Conservation (phyloP, 2,113 vertebrate genomes). For the Chionomys nivalis region DNA sequence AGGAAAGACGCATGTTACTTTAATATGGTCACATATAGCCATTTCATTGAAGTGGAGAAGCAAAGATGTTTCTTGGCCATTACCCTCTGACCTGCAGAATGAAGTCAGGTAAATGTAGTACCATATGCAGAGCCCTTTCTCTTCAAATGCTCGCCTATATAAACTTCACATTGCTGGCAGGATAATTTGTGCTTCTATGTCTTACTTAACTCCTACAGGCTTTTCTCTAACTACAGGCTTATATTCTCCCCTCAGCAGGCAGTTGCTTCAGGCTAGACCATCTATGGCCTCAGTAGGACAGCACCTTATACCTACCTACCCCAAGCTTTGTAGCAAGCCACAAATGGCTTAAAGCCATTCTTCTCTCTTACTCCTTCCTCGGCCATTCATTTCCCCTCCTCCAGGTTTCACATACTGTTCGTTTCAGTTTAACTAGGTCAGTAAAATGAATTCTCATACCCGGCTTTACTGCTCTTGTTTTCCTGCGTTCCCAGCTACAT, state of each 20-base stretch:
- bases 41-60: background rate
- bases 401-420: background rate
- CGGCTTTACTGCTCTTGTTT: background rate
- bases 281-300: too few species aligned
- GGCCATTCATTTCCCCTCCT: background rate
- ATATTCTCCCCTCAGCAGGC: background rate
- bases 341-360: background rate
- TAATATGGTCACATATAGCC: background rate
- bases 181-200: background rate
- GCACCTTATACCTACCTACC: background rate
- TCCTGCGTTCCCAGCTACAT: background rate
- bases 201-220: background rate
- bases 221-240: too few species aligned
- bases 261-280: too few species aligned
- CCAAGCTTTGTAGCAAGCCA: background rate
- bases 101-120: background rate
- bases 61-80: background rate
- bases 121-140: background rate
- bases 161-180: background rate
- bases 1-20: background rate
- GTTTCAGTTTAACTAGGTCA: background rate
- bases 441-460: background rate
- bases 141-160: background rate
- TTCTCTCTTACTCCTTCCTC: background rate
- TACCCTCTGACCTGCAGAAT: background rate